These are phyloP conservation scores for Helicoverpa zea DNA, from an alignment of 1,140 invertebrate genomes.

Conservation along the genomic window DNA sequence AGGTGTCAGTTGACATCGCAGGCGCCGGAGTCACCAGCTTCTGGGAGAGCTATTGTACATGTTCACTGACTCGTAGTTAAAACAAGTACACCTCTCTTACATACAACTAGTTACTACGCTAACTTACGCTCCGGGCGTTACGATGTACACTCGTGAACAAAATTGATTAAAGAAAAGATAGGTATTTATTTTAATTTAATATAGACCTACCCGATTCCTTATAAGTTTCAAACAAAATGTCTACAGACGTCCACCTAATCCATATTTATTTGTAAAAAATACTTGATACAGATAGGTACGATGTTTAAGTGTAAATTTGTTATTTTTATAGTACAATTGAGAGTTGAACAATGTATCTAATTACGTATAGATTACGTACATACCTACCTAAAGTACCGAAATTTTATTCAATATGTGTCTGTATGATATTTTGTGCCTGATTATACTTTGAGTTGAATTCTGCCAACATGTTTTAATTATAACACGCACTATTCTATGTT, in stretches of 20 bases:
- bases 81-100: conserved; percentile 37
- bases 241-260: too few species aligned
- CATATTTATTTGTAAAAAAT: too few species aligned
- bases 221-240: too few species aligned
- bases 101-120: conserved; percentile 42
- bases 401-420: too few species aligned
- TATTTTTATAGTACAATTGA: too few species aligned
- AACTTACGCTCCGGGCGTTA: conserved; percentile 17
- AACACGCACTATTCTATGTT: conserved; percentile 25
- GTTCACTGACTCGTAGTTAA: conserved; percentile 64
- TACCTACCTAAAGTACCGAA: too few species aligned
- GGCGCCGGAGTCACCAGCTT: conserved; percentile 68
- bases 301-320: too few species aligned
- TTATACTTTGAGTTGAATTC: conserved; percentile 27
- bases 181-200: too few species aligned
- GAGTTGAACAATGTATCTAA: too few species aligned
- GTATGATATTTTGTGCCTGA: neutral
- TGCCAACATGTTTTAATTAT: conserved; percentile 29
- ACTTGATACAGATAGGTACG: too few species aligned
- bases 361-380: too few species aligned
- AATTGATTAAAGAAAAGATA: neutral
- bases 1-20: conserved; percentile 71
- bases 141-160: conserved; percentile 7
- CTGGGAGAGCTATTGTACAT: conserved; percentile 70
- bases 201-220: too few species aligned